Evolutionary conservation across 1,140 invertebrate genomes (phyloP).

Genomic region (Coenobita brevimanus): DNA sequence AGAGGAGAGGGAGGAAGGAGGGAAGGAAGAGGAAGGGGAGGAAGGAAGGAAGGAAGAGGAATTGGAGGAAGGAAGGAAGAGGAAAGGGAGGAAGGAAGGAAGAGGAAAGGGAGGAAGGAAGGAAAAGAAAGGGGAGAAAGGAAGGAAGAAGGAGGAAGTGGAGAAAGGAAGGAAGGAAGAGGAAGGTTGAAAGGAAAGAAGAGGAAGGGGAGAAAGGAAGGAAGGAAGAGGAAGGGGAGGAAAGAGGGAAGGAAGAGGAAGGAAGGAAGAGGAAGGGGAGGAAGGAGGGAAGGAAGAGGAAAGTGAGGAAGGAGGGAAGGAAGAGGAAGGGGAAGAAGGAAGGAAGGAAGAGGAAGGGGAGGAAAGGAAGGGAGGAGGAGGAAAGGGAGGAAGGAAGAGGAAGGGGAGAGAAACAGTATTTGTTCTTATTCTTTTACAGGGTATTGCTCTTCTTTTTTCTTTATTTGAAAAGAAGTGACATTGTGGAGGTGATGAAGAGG

Average conservation of each 20-base stretch:
- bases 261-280: too few species aligned
- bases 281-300: not conserved
- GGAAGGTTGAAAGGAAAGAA: not conserved
- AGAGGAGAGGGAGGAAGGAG: too few species aligned
- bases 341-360: not conserved
- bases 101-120: slow-evolving; percentile 2
- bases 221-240: not conserved
- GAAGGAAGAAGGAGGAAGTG: not conserved
- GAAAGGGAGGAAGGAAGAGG: too few species aligned
- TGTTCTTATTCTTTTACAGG: too few species aligned
- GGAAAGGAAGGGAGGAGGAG: slow-evolving; percentile 11
- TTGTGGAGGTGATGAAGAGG: too few species aligned
- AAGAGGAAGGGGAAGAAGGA: slow-evolving; percentile 7
- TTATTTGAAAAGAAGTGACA: too few species aligned
- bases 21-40: not conserved
- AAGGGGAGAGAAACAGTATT: too few species aligned
- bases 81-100: not conserved
- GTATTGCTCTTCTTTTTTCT: too few species aligned
- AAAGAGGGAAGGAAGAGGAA: slow-evolving; percentile 18
- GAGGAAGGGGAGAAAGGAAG: too few species aligned
- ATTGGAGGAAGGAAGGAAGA: not conserved
- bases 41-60: not conserved
- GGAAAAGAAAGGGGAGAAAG: slow-evolving; percentile 5
- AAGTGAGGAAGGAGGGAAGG: not conserved
- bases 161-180: too few species aligned